Percentiles rank a stretch among this genome's conserved stretches.
Conservation (phyloP, 2,797 vertebrate genomes). For the Paguma larvata region DNA sequence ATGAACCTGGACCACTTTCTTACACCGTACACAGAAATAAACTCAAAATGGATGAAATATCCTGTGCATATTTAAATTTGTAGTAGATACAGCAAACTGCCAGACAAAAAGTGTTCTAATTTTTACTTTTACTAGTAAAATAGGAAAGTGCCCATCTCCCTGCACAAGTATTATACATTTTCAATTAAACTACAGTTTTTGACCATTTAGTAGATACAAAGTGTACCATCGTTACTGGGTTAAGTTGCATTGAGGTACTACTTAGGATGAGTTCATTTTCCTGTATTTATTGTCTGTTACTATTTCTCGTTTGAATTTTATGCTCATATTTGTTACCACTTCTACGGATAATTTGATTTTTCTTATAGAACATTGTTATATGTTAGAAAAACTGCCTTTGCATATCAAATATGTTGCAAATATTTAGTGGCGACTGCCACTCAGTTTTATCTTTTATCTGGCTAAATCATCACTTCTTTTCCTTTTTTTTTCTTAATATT, state of each 20-base stretch:
- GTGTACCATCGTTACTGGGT: background rate
- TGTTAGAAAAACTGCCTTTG: background rate
- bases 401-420: background rate
- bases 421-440: background rate
- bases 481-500: background rate
- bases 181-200: background rate
- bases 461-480: background rate
- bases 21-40: too few relatives aligned
- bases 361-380: background rate
- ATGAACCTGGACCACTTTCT: too few relatives aligned
- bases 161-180: background rate
- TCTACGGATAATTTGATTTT: background rate
- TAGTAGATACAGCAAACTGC: background rate
- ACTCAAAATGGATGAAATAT: background rate
- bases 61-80: background rate
- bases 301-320: background rate
- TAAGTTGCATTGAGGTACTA: background rate
- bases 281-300: background rate
- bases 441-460: background rate
- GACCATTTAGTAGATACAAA: background rate
- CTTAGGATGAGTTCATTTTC: background rate
- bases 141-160: background rate
- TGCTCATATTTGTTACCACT: background rate
- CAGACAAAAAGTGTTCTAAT: background rate
- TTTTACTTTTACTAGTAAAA: background rate